Base-by-base conservation (phyloP, 2,888 invertebrate species). In the Chaitophorus viminalis region DNA sequence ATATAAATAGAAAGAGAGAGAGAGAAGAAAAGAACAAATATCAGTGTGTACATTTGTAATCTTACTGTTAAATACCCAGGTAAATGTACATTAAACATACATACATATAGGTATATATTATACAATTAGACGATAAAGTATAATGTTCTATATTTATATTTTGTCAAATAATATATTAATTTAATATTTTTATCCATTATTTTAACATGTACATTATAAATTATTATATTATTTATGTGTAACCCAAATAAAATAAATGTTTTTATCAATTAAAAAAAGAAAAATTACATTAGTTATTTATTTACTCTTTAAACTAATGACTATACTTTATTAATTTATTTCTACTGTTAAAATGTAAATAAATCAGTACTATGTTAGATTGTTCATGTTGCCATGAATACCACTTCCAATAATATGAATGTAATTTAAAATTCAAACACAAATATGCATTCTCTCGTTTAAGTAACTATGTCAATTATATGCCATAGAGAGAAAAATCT, bases 141-240 rank as follows among this genome's bases (percentile, higher is more conserved):
- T 75, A 82, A 75, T 65, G 8, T 84, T 83, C 21, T 83, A 65
- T 65, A 72, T 60, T 36, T 76, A 52, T 85, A 77, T 85, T 85
- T 85, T 84, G 68, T 85, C 70, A 46, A 76, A 75, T 60, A 29
- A 6, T n/a, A 65, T 85, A 85, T 76, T 68, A 11, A 60, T 85
- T 84, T 76, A 76, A 52, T 76, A 76, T 84, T 72, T 86, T 79
- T 72, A 86, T 72, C 31, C 25, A 72, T 84, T 84, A 65, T 85
- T 84, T 84, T 65, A 83, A 84, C 65, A 70, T 70, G 85, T 52
- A 52, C 85, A 86, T 86, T 78, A 76, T 83, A 31, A 31, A 39
- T 46, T 46, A 76, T 76, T 33, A 21, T 72, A 86, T 86, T 79
- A 86, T 72, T 86, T 86, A 86, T 79, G 79, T 86, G 86, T 86